Base-by-base conservation (phyloP, 1,140 invertebrate genomes). In the Hylaeus volcanicus region DNA sequence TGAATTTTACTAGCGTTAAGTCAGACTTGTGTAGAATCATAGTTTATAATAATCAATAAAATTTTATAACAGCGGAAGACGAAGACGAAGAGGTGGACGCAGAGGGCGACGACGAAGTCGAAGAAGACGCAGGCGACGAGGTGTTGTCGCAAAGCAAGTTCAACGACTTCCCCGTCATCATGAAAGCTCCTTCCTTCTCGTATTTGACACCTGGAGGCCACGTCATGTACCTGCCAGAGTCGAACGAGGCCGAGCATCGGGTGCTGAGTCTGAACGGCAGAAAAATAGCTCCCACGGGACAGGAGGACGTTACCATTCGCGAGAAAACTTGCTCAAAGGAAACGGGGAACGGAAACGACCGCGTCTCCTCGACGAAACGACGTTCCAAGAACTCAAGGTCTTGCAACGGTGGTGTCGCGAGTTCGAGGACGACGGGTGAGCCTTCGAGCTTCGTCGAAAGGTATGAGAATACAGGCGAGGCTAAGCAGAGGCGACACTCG, bases 211-310 rank as follows among this genome's bases (percentile, higher is more conserved):
- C 94, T 70, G 95, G 95, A 4, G 95, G 96, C 1, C 95, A 96
- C 88, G 95, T 97, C 8, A 97, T 97, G 96, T 97, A 97, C 91
- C 93, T 97, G 51, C 97, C 97, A 0, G 95, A 96, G 68, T 95
- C 95, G 70, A 94, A 94, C 82, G 88, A 74, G 12, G 83, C 85
- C 51, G 83, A 83, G 3, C 81, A 87, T 12, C 81, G 85, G 66
- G 72, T 81, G 1, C 89, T 88, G 85, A 92, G 51, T 73, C 88
- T 84, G 37, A 91, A 82, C 58, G 88, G 76, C 11, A 74, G 78
- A 15, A 88, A 64, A 60, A 65, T 69, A 11, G 26, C 53, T 2
- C 69, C 64, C 8, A 26, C 48, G 0, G 74, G 74, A 14, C 71
- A 26, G 9, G 78, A 83, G 6, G 64, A 82, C 11, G 9, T 9